Conservation (phyloP, 2,113 vertebrate genomes). For the Colaptes auratus region DNA sequence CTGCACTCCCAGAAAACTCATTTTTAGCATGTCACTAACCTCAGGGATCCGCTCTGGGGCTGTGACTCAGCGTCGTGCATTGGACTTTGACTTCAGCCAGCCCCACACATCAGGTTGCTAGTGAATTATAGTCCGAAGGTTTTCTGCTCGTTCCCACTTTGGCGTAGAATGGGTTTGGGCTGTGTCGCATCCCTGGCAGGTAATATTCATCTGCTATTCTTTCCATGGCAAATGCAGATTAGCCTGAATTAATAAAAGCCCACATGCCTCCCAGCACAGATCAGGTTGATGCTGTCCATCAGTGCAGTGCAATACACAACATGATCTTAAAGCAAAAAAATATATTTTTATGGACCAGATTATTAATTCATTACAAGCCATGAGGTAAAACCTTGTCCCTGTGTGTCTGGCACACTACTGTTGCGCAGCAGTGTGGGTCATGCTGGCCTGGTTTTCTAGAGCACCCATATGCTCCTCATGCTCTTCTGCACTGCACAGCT, state of each 20-base stretch:
- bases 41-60: fast-evolving
- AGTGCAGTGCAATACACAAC: fast-evolving
- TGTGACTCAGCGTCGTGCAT: fast-evolving
- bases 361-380: neutral
- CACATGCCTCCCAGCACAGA: neutral
- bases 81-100: neutral
- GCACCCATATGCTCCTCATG: neutral
- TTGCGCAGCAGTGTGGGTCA: neutral
- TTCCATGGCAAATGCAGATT: neutral
- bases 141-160: fast-evolving
- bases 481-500: neutral
- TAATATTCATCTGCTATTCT: neutral
- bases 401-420: fast-evolving
- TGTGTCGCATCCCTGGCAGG: neutral
- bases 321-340: neutral
- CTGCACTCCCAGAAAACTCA: neutral
- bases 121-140: neutral
- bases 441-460: neutral
- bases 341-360: neutral
- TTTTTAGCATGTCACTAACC: fast-evolving
- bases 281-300: neutral
- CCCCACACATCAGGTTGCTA: fast-evolving
- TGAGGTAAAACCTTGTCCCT: neutral
- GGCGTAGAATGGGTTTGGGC: neutral
- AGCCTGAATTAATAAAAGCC: neutral